Conservation (phyloP, 2,113 vertebrate genomes). For the Corythornis vintsioides region DNA sequence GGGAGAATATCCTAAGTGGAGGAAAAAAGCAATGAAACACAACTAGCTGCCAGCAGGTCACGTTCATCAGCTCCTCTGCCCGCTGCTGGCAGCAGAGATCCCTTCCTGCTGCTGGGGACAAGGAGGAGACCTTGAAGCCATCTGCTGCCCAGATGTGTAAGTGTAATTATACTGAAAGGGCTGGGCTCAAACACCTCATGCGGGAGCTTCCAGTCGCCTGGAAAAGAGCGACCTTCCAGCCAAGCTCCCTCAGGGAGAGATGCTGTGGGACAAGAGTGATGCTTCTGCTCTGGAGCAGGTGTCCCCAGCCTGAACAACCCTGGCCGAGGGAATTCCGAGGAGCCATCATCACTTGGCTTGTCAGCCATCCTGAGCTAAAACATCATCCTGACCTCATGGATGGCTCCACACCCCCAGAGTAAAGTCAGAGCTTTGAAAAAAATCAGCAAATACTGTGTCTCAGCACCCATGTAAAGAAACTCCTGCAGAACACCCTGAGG, state of each 20-base stretch:
- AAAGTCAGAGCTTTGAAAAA: not conserved
- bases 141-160: conserved; percentile 57
- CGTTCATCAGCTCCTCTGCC: not conserved
- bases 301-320: fast-evolving
- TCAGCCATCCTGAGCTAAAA: not conserved
- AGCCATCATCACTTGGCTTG: not conserved
- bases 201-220: not conserved
- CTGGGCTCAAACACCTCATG: fast-evolving
- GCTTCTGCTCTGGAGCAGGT: not conserved
- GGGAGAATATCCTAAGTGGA: not conserved
- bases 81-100: not conserved
- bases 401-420: fast-evolving
- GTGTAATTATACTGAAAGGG: conserved; percentile 10
- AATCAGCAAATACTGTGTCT: fast-evolving
- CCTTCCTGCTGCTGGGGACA: not conserved
- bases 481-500: not conserved
- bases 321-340: fast-evolving
- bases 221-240: not conserved
- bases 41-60: not conserved
- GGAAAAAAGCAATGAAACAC: not conserved
- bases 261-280: not conserved
- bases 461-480: fast-evolving
- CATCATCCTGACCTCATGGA: not conserved
- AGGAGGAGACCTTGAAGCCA: conserved; percentile 58
- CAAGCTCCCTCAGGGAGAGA: not conserved